Evolutionary conservation across 1,140 invertebrate genomes (phyloP).

Genomic region (Nymphalis io): DNA sequence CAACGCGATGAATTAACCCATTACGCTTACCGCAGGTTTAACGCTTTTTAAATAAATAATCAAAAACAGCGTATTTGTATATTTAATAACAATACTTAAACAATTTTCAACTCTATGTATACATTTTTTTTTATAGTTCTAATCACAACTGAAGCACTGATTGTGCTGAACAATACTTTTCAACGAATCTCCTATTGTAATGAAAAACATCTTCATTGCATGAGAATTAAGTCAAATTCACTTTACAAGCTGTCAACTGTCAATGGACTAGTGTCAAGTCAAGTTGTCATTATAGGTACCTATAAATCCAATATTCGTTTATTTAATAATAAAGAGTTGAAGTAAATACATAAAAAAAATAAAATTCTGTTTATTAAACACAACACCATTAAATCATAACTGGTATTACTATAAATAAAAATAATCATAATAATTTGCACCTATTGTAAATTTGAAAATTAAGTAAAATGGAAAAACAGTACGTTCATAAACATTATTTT

Average conservation of each 20-base stretch:
- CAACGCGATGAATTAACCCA: constrained; percentile 25
- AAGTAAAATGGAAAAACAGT: too few species aligned
- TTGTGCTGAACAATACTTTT: constrained; percentile 13
- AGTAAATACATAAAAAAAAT: too few species aligned
- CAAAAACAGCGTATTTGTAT: neutral
- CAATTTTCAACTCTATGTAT: too few species aligned
- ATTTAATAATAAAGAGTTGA: too few species aligned
- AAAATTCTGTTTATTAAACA: too few species aligned
- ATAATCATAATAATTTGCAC: too few species aligned
- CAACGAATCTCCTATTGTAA: constrained; percentile 9
- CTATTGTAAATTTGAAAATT: too few species aligned
- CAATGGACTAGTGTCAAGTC: neutral
- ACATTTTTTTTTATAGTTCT: neutral
- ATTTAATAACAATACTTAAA: neutral
- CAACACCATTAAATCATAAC: too few species aligned
- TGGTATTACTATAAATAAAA: too few species aligned
- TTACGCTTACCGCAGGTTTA: constrained; percentile 1
- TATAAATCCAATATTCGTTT: too few species aligned
- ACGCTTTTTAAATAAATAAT: neutral
- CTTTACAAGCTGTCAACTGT: neutral
- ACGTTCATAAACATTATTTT: too few species aligned
- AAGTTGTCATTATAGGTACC: too few species aligned
- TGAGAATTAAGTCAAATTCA: neutral
- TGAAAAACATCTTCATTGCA: constrained; percentile 5
- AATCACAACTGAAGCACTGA: neutral